Percentiles rank a stretch among this genome's conserved stretches.
Conservation (phyloP, 2,888 invertebrate genomes). For the Metallyticus violacea region DNA sequence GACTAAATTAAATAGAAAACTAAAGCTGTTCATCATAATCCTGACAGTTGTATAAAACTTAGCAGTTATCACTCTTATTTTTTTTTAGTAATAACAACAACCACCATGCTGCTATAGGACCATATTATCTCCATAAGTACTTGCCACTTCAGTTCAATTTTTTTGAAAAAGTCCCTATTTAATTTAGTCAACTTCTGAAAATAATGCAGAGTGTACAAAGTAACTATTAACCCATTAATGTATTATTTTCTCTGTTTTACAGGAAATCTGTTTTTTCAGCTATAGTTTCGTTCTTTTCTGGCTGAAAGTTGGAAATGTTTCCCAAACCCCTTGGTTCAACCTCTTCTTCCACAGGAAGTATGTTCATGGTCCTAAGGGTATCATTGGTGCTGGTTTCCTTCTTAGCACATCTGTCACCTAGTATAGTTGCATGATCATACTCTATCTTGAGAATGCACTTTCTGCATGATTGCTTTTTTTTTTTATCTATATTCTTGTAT, state of each 20-base stretch:
- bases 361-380: constrained; percentile 27
- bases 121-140: no score
- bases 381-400: not conserved
- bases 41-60: no score
- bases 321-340: not conserved
- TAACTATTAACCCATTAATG: not conserved
- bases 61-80: no score
- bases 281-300: constrained; percentile 23
- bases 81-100: no score
- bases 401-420: not conserved
- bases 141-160: no score
- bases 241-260: constrained; percentile 19
- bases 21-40: no score
- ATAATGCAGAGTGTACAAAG: no score
- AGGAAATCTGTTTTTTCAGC: constrained; percentile 25
- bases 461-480: not conserved
- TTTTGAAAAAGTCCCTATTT: no score
- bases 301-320: constrained; percentile 19
- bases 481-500: no score
- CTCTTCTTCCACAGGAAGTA: constrained; percentile 14
- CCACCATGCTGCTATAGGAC: no score
- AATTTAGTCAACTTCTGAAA: no score
- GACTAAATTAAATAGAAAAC: no score
- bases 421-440: not conserved
- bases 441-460: not conserved